Evolutionary conservation across 1,140 invertebrate species (phyloP).

Genomic region (Ooceraea biroi): DNA sequence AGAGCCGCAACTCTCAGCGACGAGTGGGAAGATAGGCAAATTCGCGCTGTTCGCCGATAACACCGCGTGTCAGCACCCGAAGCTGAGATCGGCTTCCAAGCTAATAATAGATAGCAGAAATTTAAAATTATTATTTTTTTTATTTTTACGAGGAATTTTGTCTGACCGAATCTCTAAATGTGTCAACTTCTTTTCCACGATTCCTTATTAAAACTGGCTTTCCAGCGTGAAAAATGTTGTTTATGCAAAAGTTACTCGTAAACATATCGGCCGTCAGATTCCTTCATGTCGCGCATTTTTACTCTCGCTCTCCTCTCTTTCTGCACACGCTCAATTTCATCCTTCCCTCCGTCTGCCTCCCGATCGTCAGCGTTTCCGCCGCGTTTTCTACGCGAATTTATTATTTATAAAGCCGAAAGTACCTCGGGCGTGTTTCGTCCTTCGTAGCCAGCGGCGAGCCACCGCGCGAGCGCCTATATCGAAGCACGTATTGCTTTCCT

Average conservation of each 20-base stretch:
- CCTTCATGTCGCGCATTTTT: slow-evolving; percentile 9
- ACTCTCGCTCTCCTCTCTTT: not conserved
- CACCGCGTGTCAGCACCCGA: too few relatives aligned
- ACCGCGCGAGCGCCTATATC: slow-evolving; percentile 43
- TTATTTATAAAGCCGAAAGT: slow-evolving; percentile 84
- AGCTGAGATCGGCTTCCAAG: too few relatives aligned
- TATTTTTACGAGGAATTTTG: not conserved
- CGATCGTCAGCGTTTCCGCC: slow-evolving; percentile 47
- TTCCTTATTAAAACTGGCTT: not conserved
- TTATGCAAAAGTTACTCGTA: slow-evolving; percentile 20
- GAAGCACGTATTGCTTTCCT: slow-evolving; percentile 46
- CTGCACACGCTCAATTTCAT: slow-evolving; percentile 28
- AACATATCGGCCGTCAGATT: slow-evolving; percentile 9
- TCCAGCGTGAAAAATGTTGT: slow-evolving; percentile 10
- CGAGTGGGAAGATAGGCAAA: too few relatives aligned
- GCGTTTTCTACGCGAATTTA: slow-evolving; percentile 78
- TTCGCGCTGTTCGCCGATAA: too few relatives aligned
- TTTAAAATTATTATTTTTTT: too few relatives aligned
- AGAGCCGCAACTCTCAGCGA: too few relatives aligned
- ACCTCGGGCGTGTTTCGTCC: slow-evolving; percentile 68
- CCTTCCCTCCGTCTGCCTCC: slow-evolving; percentile 23
- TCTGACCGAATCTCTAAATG: too few relatives aligned
- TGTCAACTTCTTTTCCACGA: not conserved
- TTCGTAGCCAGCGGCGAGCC: slow-evolving; percentile 34
- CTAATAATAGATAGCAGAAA: too few relatives aligned